phyloP scores from a whole-genome alignment of 2,888 invertebrate genomes.

The Panopea generosa region DNA sequence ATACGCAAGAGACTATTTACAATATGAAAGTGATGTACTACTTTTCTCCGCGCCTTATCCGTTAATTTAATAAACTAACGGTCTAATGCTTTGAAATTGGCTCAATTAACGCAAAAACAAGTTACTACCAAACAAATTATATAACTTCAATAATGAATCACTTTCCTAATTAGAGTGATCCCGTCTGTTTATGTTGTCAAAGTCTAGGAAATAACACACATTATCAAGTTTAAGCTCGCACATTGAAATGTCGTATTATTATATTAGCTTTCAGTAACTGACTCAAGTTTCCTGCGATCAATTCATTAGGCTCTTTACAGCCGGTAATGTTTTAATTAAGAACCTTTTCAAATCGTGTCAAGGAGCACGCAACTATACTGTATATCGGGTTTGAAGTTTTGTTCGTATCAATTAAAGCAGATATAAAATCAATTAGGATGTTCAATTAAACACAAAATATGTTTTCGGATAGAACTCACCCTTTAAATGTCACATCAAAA shows the following conservation, averaged over 20 bases:
- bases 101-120: no score
- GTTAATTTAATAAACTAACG: no score
- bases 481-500: no score
- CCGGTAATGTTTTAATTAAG: slow-evolving; percentile 14
- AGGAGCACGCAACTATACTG: slow-evolving; percentile 10
- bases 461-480: no score
- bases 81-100: no score
- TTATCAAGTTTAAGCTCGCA: slow-evolving; percentile 17
- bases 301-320: slow-evolving; percentile 35
- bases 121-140: no score
- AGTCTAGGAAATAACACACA: slow-evolving; percentile 14
- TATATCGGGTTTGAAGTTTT: not conserved
- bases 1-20: no score
- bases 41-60: no score
- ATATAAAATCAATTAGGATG: slow-evolving; percentile 5
- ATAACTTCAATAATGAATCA: slow-evolving; percentile 9
- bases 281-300: slow-evolving; percentile 35
- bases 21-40: no score
- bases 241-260: slow-evolving; percentile 32
- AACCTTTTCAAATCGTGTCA: not conserved
- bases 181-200: slow-evolving; percentile 20
- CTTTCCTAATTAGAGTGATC: slow-evolving; percentile 25
- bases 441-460: no score
- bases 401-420: slow-evolving; percentile 13
- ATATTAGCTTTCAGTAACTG: slow-evolving; percentile 34